Conservation (phyloP, 2,888 invertebrate species). For the Ceramica pisi region DNA sequence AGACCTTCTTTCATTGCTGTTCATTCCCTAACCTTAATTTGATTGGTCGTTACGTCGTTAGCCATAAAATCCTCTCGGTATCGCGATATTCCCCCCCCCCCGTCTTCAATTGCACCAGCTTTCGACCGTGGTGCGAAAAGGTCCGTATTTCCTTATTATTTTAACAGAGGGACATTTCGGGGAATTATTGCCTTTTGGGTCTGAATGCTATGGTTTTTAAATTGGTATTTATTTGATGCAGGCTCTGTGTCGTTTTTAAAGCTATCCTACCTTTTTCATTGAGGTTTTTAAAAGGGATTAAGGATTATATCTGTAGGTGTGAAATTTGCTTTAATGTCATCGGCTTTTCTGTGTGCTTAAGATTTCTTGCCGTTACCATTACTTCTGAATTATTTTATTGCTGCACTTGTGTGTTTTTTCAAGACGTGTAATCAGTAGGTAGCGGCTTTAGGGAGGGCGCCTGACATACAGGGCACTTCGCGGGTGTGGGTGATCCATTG, state of each 20-base stretch:
- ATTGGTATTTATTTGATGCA: conserved; percentile 24
- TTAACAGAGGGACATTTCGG: conserved; percentile 14
- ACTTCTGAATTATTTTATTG: background rate
- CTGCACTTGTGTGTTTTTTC: background rate
- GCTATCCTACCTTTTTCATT: background rate
- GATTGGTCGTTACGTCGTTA: conserved; percentile 63
- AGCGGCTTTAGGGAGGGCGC: too few relatives aligned
- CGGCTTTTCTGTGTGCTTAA: background rate
- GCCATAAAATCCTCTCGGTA: conserved; percentile 24
- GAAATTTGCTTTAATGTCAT: background rate
- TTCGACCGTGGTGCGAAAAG: conserved; percentile 1
- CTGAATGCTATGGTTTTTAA: conserved; percentile 2
- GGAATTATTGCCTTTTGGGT: conserved; percentile 31
- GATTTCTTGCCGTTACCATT: background rate
- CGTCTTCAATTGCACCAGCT: conserved; percentile 28
- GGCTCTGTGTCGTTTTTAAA: background rate
- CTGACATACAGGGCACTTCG: too few relatives aligned
- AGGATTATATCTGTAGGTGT: background rate
- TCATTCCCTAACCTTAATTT: conserved; percentile 39
- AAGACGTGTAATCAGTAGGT: too few relatives aligned
- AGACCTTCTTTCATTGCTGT: conserved; percentile 8
- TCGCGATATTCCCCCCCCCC: conserved; percentile 12
- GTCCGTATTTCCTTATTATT: conserved; percentile 28
- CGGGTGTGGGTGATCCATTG: too few relatives aligned
- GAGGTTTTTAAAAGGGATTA: background rate